Base-by-base conservation (phyloP, 2,797 vertebrate species). In the Onychomys torridus region DNA sequence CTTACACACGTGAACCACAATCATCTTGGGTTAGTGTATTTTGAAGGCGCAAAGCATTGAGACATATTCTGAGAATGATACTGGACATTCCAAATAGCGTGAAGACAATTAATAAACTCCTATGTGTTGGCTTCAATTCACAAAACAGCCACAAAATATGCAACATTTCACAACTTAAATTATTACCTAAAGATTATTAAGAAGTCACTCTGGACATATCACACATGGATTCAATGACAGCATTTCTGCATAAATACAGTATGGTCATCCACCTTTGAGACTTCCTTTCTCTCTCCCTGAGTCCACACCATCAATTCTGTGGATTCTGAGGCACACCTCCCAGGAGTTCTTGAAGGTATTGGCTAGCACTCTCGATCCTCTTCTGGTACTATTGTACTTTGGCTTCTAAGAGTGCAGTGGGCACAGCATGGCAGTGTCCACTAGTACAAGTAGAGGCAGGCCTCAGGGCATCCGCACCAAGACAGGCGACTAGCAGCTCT, bases 401-500 rank as follows among this genome's bases (percentile, higher is more conserved):
- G 0, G 98, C 99, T 97, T 99, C 99, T 75, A 99, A 77, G 32
- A 99, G 97, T 49, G 98, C 77, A 3, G 91, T 96, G 93, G 99
- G 43, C 63, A 99, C 0, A n/a, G 99, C 96, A 2, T 97, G 98
- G 43, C 98, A 78, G 4, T 97, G 98, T 0, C 94, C 43, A 0
- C 97, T 91, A 0, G 95, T 97, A 17, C 99, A 99, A 67, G 98
- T 76, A 3, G 96, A 98, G 0, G 97, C 93, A 1, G 98, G 98
- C 1, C 97, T 95, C 49, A 98, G 97, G 0, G 98, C 97, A 46
- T 99, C 99, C 0, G 98, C 98, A n/a, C 99, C 99, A 6, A 99
- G 98, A 63, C 99, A 99, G 52, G 99, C 99, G 96, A 99, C 93
- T 61, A 99, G 97, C 92, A 99, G 98, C 88, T 99, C 99, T 0